Evolutionary conservation across 2,888 invertebrate genomes (phyloP).

Genomic region (Parapristionchus giblindavisi): DNA sequence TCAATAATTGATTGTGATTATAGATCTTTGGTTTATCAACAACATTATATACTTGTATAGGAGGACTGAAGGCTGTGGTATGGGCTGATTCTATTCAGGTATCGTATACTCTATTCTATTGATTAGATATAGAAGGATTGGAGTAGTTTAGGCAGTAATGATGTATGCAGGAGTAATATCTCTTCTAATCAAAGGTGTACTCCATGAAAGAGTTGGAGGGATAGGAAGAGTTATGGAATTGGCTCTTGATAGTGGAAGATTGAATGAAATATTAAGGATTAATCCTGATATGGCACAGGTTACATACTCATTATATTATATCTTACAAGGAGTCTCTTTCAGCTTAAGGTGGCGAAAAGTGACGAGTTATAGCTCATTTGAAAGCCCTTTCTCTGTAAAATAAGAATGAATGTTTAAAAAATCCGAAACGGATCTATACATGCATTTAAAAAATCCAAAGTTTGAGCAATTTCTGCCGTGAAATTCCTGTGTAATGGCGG

Average conservation of each 20-base stretch:
- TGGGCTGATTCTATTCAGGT: slow-evolving; percentile 61
- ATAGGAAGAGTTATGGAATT: slow-evolving; percentile 51
- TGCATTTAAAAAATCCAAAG: no score
- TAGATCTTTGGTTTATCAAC: slow-evolving; percentile 60
- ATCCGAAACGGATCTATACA: no score
- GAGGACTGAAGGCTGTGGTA: slow-evolving; percentile 61
- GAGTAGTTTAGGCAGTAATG: slow-evolving; percentile 50
- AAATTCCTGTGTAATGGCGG: no score
- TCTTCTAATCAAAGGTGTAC: slow-evolving; percentile 55
- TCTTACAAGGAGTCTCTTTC: background rate
- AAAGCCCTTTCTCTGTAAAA: no score
- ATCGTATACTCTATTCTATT: background rate
- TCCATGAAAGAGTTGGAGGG: slow-evolving; percentile 59
- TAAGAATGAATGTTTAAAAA: no score
- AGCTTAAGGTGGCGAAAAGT: no score
- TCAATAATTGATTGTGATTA: slow-evolving; percentile 20
- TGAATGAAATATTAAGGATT: slow-evolving; percentile 50
- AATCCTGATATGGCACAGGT: slow-evolving; percentile 52
- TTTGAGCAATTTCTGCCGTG: no score
- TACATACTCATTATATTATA: background rate
- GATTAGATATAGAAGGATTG: background rate
- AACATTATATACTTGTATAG: slow-evolving; percentile 60
- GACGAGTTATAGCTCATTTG: no score
- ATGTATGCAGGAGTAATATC: slow-evolving; percentile 62
- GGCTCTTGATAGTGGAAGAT: slow-evolving; percentile 54